Base-by-base conservation (phyloP, 2,113 vertebrate species). In the Myanophis thanlyinensis region DNA sequence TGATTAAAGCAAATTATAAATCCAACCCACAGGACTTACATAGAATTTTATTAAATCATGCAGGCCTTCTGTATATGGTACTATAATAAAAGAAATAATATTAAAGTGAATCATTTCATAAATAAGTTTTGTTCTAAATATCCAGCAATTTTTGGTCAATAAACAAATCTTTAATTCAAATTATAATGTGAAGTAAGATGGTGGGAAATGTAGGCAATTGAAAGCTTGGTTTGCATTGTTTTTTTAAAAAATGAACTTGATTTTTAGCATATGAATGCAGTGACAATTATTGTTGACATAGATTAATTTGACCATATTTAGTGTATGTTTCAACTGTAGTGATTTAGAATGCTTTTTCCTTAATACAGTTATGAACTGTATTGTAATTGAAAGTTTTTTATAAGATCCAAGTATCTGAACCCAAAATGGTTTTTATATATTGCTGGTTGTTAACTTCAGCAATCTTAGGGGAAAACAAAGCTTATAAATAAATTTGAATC, bases 61-160 rank as follows among this genome's bases (percentile, higher is more conserved):
- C 8, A 85, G 5, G 0, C 93, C 85, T 95, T 94, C 47, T 87
- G 56, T 53, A n/a, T 86, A 53, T 44, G 91, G 22, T 67, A 93
- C n/a, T 0, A 0, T 92, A 92, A 48, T 30, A 30, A 80, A 92
- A 87, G 90, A 15, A 93, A n/a, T 8, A 93, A 92, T 94, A 91
- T 84, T 9, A 95, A 95, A 93, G 35, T 87, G 59, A 91, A 67
- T 93, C 95, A 87, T 80, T 62, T 52, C 93, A 91, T 89, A 94
- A 92, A 89, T 85, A 80, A 27, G 44, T 85, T 93, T 95, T 94
- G 49, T 90, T 94, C 93, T 91, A 94, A 95, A 91, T 93, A 94
- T 90, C 73, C 3, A 93, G 25, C 44, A 94, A 94, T 67, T 22
- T 88, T 90, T 25, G n/a, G n/a, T 51, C 15, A 89, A 52, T 92